These are phyloP conservation scores for Tinea trinotella DNA, from an alignment of 2,888 invertebrate species.

Conservation along the genomic window DNA sequence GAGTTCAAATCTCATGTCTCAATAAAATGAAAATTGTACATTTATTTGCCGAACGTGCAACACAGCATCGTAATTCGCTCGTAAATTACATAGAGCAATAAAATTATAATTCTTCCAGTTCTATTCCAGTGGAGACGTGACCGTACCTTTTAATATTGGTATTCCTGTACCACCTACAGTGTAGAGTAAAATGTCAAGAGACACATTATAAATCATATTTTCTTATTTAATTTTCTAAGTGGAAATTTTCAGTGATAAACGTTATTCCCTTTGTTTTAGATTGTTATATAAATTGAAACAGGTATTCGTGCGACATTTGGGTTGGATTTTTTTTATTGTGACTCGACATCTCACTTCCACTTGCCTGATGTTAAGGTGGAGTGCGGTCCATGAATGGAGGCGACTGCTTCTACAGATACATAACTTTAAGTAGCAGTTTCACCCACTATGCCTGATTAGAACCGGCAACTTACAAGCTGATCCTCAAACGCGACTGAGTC, in stretches of 20 bases:
- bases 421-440: too few relatives aligned
- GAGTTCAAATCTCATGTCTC: too few relatives aligned
- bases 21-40: background rate
- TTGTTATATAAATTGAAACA: background rate
- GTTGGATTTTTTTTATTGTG: too few relatives aligned
- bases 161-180: slow-evolving; percentile 3
- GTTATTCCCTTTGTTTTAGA: slow-evolving; percentile 1
- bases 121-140: slow-evolving; percentile 30
- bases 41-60: background rate
- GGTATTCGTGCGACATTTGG: too few relatives aligned
- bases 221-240: slow-evolving; percentile 14
- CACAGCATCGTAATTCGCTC: slow-evolving; percentile 17
- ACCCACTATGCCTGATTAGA: too few relatives aligned
- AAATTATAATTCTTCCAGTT: slow-evolving; percentile 44
- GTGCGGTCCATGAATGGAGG: too few relatives aligned
- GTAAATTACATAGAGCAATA: slow-evolving; percentile 36
- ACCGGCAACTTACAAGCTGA: too few relatives aligned
- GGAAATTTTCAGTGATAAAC: background rate
- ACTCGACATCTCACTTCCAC: too few relatives aligned
- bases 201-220: slow-evolving; percentile 13
- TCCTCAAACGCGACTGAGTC: too few relatives aligned
- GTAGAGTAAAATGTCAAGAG: slow-evolving; percentile 7
- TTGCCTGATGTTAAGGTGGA: too few relatives aligned
- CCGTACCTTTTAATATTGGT: slow-evolving; percentile 22
- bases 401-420: too few relatives aligned